Percentiles rank a stretch among this genome's conserved stretches.
Conservation (phyloP, 1,140 invertebrate species). For the Drosophila arizonae region DNA sequence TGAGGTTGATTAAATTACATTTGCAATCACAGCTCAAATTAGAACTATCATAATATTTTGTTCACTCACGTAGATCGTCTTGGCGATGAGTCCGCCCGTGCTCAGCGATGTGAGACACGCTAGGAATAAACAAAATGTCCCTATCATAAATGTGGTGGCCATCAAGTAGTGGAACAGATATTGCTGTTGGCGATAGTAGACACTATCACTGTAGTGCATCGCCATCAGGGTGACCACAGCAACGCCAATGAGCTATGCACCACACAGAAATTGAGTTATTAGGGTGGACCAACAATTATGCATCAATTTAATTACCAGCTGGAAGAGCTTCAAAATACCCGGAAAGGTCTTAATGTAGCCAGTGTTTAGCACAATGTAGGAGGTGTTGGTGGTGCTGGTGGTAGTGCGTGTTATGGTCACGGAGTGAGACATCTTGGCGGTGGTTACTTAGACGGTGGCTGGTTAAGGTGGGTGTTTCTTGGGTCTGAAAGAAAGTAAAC, state of each 20-base stretch:
- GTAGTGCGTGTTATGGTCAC: slow-evolving; percentile 92
- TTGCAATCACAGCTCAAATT: background rate
- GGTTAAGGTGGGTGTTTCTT: slow-evolving; percentile 34
- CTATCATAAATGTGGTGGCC: slow-evolving; percentile 87
- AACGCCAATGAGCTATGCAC: slow-evolving; percentile 87
- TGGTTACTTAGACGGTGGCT: slow-evolving; percentile 31
- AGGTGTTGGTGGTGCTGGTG: slow-evolving; percentile 90
- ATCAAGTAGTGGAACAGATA: slow-evolving; percentile 89
- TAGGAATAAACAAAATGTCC: slow-evolving; percentile 88
- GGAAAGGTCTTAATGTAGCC: slow-evolving; percentile 89
- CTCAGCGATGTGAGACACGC: slow-evolving; percentile 90
- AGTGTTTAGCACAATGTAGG: slow-evolving; percentile 89
- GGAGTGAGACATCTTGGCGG: slow-evolving; percentile 89
- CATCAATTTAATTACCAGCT: slow-evolving; percentile 86
- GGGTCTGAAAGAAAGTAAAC: background rate
- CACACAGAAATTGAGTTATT: slow-evolving; percentile 39
- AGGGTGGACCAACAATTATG: background rate
- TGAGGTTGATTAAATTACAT: background rate
- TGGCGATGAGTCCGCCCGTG: slow-evolving; percentile 90
- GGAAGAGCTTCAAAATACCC: slow-evolving; percentile 88
- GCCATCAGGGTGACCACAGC: slow-evolving; percentile 88
- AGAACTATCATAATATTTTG: background rate
- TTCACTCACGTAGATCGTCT: slow-evolving; percentile 92
- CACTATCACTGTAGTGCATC: slow-evolving; percentile 84
- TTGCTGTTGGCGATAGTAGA: slow-evolving; percentile 79